Conservation (phyloP, 2,797 vertebrate species). For the Protonibea diacanthus region DNA sequence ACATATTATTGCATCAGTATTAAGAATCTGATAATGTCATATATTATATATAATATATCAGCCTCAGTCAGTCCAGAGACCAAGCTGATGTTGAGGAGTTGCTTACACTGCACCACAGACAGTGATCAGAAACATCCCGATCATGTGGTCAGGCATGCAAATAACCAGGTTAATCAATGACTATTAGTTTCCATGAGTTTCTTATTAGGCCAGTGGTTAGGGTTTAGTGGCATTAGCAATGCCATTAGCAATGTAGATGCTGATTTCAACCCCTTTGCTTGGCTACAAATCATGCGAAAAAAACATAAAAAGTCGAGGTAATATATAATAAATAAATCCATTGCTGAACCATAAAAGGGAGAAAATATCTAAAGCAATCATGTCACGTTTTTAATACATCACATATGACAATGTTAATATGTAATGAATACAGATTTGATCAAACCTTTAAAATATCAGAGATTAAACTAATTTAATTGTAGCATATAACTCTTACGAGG, state of each 20-base stretch:
- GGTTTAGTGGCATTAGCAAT: too few relatives aligned
- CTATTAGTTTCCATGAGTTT: too few relatives aligned
- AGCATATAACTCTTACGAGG: constrained; percentile 16
- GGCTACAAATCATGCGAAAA: too few relatives aligned
- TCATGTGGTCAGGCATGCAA: not conserved
- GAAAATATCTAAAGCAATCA: constrained; percentile 3
- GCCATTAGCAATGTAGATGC: too few relatives aligned
- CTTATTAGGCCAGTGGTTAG: too few relatives aligned
- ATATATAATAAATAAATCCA: not conserved
- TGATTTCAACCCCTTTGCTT: too few relatives aligned
- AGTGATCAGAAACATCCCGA: not conserved
- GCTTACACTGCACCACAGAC: not conserved
- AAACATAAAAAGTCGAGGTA: too few relatives aligned
- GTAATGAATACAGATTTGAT: constrained; percentile 35
- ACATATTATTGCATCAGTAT: constrained; percentile 32
- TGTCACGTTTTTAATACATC: constrained; percentile 11
- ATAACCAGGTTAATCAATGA: not conserved
- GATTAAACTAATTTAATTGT: constrained; percentile 54
- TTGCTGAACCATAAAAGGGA: not conserved
- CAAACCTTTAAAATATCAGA: constrained; percentile 36
- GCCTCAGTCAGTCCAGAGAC: not conserved
- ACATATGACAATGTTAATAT: not conserved
- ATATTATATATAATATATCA: not conserved
- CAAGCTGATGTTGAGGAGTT: not conserved
- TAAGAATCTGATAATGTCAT: not conserved